Evolutionary conservation across 2,797 vertebrate species (phyloP).

Genomic region (Gymnoscopelus microlampas): DNA sequence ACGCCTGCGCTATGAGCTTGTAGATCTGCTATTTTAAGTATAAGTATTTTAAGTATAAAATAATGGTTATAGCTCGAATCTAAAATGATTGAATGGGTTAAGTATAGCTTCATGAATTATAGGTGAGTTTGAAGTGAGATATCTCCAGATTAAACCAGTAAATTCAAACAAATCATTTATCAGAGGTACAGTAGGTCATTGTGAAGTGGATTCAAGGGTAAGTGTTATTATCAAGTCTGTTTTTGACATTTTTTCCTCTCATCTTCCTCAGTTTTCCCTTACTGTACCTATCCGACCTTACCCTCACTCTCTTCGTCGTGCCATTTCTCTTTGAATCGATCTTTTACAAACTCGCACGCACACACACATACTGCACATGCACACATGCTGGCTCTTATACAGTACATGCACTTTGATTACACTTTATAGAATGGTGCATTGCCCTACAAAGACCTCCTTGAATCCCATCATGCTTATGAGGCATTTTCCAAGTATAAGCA

Average conservation of each 20-base stretch:
- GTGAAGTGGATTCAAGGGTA: too few relatives aligned
- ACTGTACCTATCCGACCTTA: background rate
- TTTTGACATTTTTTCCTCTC: background rate
- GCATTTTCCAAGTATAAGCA: conserved; percentile 31
- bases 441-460: conserved; percentile 25
- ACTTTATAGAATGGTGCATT: conserved; percentile 57
- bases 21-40: too few relatives aligned
- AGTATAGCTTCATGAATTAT: too few relatives aligned
- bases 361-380: background rate
- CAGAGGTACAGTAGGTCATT: too few relatives aligned
- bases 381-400: background rate
- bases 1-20: too few relatives aligned
- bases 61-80: too few relatives aligned
- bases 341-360: background rate
- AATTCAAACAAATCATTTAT: too few relatives aligned
- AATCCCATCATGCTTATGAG: conserved; percentile 34
- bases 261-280: background rate
- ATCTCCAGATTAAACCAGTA: too few relatives aligned
- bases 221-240: background rate
- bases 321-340: too few relatives aligned
- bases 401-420: conserved; percentile 49
- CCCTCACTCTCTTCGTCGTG: background rate
- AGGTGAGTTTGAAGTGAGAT: too few relatives aligned
- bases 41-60: too few relatives aligned
- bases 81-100: too few relatives aligned